phyloP scores from a whole-genome alignment of 1,140 invertebrate genomes.

The Drosophila erecta region DNA sequence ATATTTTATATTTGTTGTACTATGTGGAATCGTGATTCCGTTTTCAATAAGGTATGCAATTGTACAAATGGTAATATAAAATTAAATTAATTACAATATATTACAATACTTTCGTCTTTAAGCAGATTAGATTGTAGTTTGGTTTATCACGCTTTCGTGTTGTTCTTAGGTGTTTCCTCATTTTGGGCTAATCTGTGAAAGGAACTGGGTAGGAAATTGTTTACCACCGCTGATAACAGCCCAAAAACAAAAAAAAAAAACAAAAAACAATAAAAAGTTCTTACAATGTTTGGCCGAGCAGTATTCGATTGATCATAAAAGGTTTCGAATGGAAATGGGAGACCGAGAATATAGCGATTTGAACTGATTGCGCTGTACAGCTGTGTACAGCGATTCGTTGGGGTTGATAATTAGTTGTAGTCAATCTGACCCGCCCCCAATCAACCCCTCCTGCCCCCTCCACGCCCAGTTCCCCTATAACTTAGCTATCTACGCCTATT shows the following conservation, averaged over 20 bases:
- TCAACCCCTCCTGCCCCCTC: not conserved
- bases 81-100: too few species aligned
- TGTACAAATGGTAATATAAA: too few species aligned
- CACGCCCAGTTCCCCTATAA: not conserved
- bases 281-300: slow-evolving; percentile 53
- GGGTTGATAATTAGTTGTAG: slow-evolving; percentile 69
- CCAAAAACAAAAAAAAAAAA: not conserved
- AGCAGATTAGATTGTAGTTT: too few species aligned
- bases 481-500: slow-evolving; percentile 56
- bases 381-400: slow-evolving; percentile 62
- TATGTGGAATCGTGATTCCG: too few species aligned
- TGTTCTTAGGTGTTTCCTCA: slow-evolving; percentile 9
- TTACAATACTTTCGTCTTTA: too few species aligned
- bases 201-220: slow-evolving; percentile 23
- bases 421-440: slow-evolving; percentile 20
- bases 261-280: slow-evolving; percentile 34
- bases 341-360: slow-evolving; percentile 18
- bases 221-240: slow-evolving; percentile 42
- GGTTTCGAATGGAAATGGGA: slow-evolving; percentile 37
- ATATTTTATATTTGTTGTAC: too few species aligned
- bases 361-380: slow-evolving; percentile 49
- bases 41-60: too few species aligned
- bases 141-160: not conserved
- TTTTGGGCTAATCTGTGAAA: slow-evolving; percentile 38
- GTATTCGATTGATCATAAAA: slow-evolving; percentile 42